phyloP scores from a whole-genome alignment of 2,113 vertebrate species.

The Aptenodytes patagonicus region DNA sequence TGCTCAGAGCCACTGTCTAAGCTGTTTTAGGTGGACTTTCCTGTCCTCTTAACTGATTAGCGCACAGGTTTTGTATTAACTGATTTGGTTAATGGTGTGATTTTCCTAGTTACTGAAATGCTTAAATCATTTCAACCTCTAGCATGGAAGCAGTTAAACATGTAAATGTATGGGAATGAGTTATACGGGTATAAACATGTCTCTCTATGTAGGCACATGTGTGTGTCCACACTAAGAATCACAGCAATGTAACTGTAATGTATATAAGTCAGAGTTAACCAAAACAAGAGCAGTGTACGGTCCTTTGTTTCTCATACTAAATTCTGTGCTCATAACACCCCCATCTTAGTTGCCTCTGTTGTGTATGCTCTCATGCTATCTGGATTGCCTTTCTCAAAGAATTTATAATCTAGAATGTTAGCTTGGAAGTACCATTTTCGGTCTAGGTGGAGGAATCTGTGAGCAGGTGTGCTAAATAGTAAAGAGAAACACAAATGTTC shows the following conservation, averaged over 20 bases:
- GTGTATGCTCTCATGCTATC: neutral
- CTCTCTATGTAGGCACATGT: neutral
- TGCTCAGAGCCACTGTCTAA: conserved; percentile 39
- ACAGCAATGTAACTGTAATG: neutral
- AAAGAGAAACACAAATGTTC: neutral
- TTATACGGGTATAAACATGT: neutral
- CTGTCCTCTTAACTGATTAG: conserved; percentile 29
- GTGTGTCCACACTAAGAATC: neutral
- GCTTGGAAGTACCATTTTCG: neutral
- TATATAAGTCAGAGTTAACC: neutral
- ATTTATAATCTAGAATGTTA: neutral
- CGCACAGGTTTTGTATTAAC: neutral
- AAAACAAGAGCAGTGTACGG: accelerated
- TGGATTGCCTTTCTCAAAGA: neutral
- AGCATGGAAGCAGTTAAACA: neutral
- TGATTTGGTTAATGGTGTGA: conserved; percentile 40
- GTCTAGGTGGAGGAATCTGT: neutral
- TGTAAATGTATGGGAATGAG: conserved; percentile 9
- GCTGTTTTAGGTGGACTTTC: conserved; percentile 50
- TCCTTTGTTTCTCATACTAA: neutral
- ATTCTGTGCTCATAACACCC: neutral
- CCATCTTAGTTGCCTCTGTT: neutral
- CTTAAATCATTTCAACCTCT: conserved; percentile 1
- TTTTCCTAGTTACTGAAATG: conserved; percentile 1
- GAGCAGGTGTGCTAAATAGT: neutral